phyloP scores from a whole-genome alignment of 2,113 vertebrate species.

The Syngnathus scovelli region DNA sequence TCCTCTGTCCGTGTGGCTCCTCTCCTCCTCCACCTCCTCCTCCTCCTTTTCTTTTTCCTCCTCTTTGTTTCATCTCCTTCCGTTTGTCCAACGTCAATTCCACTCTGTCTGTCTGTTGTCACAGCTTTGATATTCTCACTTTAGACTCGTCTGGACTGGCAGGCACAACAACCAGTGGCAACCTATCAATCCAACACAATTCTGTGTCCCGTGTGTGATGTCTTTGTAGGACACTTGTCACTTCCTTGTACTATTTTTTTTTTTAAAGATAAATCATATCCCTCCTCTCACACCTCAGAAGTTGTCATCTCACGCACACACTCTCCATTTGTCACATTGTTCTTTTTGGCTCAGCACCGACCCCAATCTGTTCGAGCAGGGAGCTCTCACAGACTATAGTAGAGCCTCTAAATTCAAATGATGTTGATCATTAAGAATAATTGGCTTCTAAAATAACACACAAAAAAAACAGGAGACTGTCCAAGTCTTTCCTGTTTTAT shows the following conservation, averaged over 20 bases:
- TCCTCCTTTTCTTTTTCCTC: slow-evolving; percentile 27
- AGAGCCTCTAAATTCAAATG: background rate
- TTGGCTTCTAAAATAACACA: background rate
- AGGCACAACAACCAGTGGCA: slow-evolving; percentile 13
- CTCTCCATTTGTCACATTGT: slow-evolving; percentile 43
- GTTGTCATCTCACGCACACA: slow-evolving; percentile 35
- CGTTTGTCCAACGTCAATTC: slow-evolving; percentile 5
- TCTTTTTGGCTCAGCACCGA: slow-evolving; percentile 43
- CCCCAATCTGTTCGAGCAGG: slow-evolving; percentile 53
- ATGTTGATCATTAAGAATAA: background rate
- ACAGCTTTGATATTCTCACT: slow-evolving; percentile 19
- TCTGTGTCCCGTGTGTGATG: slow-evolving; percentile 22
- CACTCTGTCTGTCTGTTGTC: slow-evolving; percentile 3
- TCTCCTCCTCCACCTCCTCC: slow-evolving; percentile 22
- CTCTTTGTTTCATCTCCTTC: slow-evolving; percentile 24
- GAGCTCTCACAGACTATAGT: slow-evolving; percentile 26
- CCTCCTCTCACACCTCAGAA: slow-evolving; percentile 36
- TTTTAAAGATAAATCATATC: background rate
- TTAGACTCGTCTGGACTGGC: slow-evolving; percentile 23
- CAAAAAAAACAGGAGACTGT: background rate
- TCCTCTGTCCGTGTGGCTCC: slow-evolving; percentile 45
- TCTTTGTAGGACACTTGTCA: slow-evolving; percentile 17
- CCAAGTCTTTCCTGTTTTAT: background rate
- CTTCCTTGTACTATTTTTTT: slow-evolving; percentile 15
- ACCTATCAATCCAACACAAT: background rate